These are phyloP conservation scores for Coregonus clupeaformis DNA, from an alignment of 2,113 vertebrate species.

Conservation along the genomic window DNA sequence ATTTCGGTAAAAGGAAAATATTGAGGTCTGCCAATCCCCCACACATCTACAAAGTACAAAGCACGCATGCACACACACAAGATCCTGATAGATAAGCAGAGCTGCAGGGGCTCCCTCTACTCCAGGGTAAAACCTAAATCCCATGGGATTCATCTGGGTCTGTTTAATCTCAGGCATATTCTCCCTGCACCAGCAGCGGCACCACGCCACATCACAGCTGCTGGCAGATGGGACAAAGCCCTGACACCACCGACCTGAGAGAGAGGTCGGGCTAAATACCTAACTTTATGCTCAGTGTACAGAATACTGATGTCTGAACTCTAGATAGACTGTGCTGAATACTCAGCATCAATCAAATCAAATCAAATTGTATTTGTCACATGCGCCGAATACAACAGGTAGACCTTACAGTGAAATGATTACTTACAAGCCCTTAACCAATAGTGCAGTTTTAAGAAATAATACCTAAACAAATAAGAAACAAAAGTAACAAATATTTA, in stretches of 20 bases:
- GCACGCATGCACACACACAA: background rate
- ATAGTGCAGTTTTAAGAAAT: no score
- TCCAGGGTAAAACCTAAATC: constrained; percentile 49
- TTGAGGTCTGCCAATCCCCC: background rate
- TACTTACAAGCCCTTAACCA: no score
- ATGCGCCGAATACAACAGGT: no score
- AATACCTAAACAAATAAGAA: no score
- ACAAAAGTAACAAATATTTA: no score
- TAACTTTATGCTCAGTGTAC: background rate
- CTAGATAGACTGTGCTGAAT: no score
- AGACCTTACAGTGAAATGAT: no score
- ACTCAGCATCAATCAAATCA: no score
- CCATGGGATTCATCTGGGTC: constrained; percentile 39
- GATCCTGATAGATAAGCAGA: constrained; percentile 1
- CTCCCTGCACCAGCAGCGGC: constrained; percentile 12
- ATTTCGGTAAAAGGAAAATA: background rate
- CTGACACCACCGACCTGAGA: constrained; percentile 34
- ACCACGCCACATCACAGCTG: constrained; percentile 30
- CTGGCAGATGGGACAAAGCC: constrained; percentile 56
- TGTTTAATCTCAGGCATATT: constrained; percentile 55
- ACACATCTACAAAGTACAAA: background rate
- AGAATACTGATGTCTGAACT: background rate
- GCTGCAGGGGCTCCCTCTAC: constrained; percentile 11
- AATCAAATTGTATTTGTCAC: no score
- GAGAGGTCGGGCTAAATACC: constrained; percentile 2